Evolutionary conservation across 1,140 invertebrate species (phyloP).

Genomic region (Brachionus rubens): DNA sequence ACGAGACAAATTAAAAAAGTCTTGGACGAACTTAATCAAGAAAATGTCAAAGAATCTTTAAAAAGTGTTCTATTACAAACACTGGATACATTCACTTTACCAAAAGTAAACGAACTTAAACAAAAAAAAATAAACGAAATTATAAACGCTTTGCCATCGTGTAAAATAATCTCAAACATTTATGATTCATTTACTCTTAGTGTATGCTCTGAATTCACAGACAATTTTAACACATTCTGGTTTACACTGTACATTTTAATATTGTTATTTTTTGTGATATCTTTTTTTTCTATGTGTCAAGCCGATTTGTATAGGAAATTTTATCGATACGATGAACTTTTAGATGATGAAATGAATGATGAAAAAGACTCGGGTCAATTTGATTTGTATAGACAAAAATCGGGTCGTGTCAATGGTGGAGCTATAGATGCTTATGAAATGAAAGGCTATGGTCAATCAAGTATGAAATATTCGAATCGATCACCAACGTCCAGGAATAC

Average conservation of each 20-base stretch:
- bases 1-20: background rate
- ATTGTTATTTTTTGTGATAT: conserved; percentile 4
- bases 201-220: conserved; percentile 20
- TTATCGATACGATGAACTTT: conserved; percentile 29
- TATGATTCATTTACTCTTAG: background rate
- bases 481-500: conserved; percentile 8
- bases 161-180: background rate
- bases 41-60: background rate
- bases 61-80: background rate
- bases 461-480: conserved; percentile 1
- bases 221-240: conserved; percentile 45
- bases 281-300: background rate
- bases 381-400: background rate
- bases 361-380: conserved; percentile 21
- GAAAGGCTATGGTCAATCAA: background rate
- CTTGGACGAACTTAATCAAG: background rate
- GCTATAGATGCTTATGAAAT: conserved; percentile 43
- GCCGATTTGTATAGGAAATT: conserved; percentile 24
- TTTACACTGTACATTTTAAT: background rate
- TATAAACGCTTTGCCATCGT: background rate
- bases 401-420: background rate
- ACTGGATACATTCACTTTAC: background rate
- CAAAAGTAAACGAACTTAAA: background rate
- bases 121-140: background rate
- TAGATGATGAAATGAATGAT: background rate